phyloP scores from a whole-genome alignment of 2,113 vertebrate species.

The Drymodes brunneopygia region DNA sequence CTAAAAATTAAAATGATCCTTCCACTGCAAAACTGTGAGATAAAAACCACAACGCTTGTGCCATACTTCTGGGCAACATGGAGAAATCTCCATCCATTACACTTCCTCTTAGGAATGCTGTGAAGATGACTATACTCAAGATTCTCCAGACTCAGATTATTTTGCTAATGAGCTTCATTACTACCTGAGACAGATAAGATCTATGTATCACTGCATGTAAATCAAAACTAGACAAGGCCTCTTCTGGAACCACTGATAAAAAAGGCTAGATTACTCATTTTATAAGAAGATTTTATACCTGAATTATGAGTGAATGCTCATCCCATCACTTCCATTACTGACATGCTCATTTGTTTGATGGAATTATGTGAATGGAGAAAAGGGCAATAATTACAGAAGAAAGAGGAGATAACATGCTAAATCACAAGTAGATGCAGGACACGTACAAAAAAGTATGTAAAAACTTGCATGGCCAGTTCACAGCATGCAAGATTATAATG shows the following conservation, averaged over 20 bases:
- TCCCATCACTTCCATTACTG: not conserved
- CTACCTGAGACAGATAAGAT: not conserved
- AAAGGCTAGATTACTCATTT: not conserved
- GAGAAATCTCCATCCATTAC: not conserved
- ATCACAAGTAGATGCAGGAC: not conserved
- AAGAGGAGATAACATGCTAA: not conserved
- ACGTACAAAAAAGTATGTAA: not conserved
- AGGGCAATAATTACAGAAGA: not conserved
- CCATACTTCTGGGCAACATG: not conserved
- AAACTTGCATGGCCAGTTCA: constrained; percentile 66
- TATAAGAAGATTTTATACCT: not conserved
- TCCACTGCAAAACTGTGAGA: not conserved
- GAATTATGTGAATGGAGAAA: not conserved
- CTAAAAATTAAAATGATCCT: not conserved
- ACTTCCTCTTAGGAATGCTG: not conserved
- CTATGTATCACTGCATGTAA: not conserved
- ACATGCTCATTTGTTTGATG: not conserved
- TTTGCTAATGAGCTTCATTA: constrained; percentile 9
- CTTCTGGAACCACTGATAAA: not conserved
- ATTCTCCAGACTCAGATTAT: not conserved
- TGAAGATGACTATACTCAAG: not conserved
- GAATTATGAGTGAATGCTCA: not conserved
- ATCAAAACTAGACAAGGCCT: not conserved
- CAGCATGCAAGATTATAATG: constrained; percentile 15
- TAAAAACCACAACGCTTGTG: not conserved